Base-by-base conservation (phyloP, 2,113 vertebrate species). In the Ceyx melanurus region DNA sequence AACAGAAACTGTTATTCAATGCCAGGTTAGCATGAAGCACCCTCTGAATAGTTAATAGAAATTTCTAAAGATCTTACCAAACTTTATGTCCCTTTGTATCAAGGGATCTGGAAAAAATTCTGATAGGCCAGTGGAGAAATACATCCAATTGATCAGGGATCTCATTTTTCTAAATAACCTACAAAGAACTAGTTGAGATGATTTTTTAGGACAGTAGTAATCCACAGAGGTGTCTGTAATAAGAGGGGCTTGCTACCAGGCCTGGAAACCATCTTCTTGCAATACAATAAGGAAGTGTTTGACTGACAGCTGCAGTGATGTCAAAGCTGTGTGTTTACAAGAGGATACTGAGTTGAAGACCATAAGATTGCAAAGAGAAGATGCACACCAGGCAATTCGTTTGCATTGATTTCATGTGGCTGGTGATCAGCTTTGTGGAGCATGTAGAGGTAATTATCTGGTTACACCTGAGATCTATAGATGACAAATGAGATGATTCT, bases 371-470 rank as follows among this genome's bases (percentile, higher is more conserved):
- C 66, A 46, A 62, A 28, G 2, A 4, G 58, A 35, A 60, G 45
- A 29, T 21, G 29, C 3, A 1, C 25, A 29, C 48, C 25, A 42
- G 43, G 29, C 43, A 51, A 2, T 19, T 22, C 0, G 2, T 68
- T 78, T 64, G 20, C 2, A 1, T 75, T 45, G 31, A 23, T 28
- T 70, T 79, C 4, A 3, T 4, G 3, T 60, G 35, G n/a, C 23
- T 53, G 51, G 42, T 20, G 8, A 33, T 45, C n/a, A 87, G 21
- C 53, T 50, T 23, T 56, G 3, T 56, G 57, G 29, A 48, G 28
- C 10, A 2, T 3, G 4, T 54, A 16, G 28, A 58, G 40, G n/a
- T 62, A 70, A 33, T 64, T 14, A 23, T 51, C 57, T 65, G 45
- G 3, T 35, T 37, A 31, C 5, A 12, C 21, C 13, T 35, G 35